A percentile compares a stretch with the other conserved stretches of the same genome.
Evolutionary conservation across 2,113 vertebrate genomes (phyloP).

Genomic region (Halcyon senegalensis): DNA sequence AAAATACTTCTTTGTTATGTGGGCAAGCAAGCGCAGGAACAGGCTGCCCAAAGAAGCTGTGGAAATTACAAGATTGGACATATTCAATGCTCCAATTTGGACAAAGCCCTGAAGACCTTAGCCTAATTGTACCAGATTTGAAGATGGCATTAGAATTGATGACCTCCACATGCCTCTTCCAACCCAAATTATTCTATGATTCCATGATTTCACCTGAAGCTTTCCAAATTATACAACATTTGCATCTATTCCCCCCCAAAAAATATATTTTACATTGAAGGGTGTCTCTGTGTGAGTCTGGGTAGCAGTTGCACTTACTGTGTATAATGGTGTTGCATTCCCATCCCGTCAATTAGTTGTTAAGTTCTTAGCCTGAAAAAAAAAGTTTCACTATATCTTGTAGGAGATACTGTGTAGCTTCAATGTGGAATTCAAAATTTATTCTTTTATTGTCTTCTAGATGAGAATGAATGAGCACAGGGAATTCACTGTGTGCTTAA

Average conservation of each 20-base stretch:
- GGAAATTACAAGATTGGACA: not conserved
- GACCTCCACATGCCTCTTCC: not conserved
- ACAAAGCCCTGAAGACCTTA: not conserved
- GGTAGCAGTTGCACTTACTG: not conserved
- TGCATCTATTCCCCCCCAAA: rapidly evolving
- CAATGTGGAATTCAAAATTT: not conserved
- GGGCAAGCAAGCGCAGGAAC: rapidly evolving
- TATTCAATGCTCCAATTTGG: not conserved
- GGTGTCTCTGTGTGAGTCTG: not conserved
- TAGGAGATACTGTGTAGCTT: not conserved
- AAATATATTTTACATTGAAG: not conserved
- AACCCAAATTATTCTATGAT: not conserved
- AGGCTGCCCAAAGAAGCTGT: not conserved
- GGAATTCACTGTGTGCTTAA: constrained; percentile 7
- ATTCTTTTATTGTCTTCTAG: not conserved
- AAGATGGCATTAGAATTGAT: rapidly evolving
- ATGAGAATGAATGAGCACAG: not conserved
- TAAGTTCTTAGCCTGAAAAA: not conserved
- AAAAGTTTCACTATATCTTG: not conserved
- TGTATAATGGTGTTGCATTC: not conserved
- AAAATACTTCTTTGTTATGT: not conserved
- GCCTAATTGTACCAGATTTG: not conserved
- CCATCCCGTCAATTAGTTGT: not conserved
- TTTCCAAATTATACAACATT: not conserved
- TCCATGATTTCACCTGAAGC: not conserved